phyloP scores from a whole-genome alignment of 2,113 vertebrate species.

The Rostratula benghalensis region DNA sequence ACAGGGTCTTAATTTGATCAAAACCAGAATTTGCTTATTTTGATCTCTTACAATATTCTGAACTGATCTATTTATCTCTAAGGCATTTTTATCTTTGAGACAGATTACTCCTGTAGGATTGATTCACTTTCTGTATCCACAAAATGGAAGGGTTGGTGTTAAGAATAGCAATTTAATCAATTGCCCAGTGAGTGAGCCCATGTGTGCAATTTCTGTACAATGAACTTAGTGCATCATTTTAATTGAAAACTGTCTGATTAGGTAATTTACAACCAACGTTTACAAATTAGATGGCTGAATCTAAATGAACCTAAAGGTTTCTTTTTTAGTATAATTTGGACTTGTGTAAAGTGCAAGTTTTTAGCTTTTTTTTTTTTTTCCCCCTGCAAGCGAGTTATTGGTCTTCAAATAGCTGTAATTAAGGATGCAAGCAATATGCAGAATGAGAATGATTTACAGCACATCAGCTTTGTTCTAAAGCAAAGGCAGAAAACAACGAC shows the following conservation, averaged over 20 bases:
- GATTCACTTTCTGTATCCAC: background rate
- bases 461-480: slow-evolving; percentile 33
- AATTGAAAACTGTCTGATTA: background rate
- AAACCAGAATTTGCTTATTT: background rate
- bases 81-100: background rate
- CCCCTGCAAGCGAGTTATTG: background rate
- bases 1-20: background rate
- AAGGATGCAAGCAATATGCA: background rate
- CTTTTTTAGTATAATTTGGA: slow-evolving; percentile 2
- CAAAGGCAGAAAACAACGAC: background rate
- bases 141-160: background rate
- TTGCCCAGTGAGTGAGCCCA: background rate
- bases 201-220: background rate
- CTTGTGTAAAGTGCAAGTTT: slow-evolving; percentile 14
- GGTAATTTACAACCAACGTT: slow-evolving; percentile 22
- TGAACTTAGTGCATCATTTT: slow-evolving; percentile 1
- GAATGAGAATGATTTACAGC: slow-evolving; percentile 30
- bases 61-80: background rate
- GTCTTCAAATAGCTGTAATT: slow-evolving; percentile 49
- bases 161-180: slow-evolving; percentile 25
- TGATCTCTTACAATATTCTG: background rate
- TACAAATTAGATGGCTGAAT: slow-evolving; percentile 16
- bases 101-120: background rate
- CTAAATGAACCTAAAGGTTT: slow-evolving; percentile 14
- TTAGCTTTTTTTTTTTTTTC: background rate